Evolutionary conservation across 2,113 vertebrate species (phyloP), one percentile per base, ranked within the genome.

Genomic region (Bubalus kerabau): DNA sequence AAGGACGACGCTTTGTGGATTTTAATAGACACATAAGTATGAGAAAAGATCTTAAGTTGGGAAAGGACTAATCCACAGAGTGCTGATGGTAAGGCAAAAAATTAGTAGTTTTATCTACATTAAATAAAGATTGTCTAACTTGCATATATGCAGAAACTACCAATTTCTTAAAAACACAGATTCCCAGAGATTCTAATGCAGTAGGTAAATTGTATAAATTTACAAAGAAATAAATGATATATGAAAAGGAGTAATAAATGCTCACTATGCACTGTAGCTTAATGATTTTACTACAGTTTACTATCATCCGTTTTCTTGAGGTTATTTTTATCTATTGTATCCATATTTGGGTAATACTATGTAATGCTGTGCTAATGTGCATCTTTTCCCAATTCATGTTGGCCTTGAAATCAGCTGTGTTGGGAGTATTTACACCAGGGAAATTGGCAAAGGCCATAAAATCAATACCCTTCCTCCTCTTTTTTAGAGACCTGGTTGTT

Each of bases 381-480:
- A 23, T 83, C 48, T 80, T 81, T 86, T 87, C 54, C 60, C 46
- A 74, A 12, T 32, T 87, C 16, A 50, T 4, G 62, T n/a, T 80
- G n/a, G 24, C 26, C n/a, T 50, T 78, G 83, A 43, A 52, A 46
- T 88, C 19, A 82, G 30, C 48, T 15, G 9, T 64, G 2, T 60
- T 82, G 64, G 52, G n/a, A 87, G 11, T 86, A 60, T 83, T 96
- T 95, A 95, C 46, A 96, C 32, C 74, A 90, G 71, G 74, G 76
- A 87, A 67, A 84, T 48, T 48, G 59, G 57, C 43, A 92, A 85
- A 54, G 32, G 48, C 36, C 36, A 62, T 5, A 50, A 50, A 54
- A 90, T 84, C 40, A 83, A 21, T 19, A 15, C 24, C 30, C 0
- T 32, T 50, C 12, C 3, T 43, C 12, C 12, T 9, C 2, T 46